Evolutionary conservation across 2,888 invertebrate genomes (phyloP), one percentile per base, ranked within the genome.

Genomic region (Thereva unica): DNA sequence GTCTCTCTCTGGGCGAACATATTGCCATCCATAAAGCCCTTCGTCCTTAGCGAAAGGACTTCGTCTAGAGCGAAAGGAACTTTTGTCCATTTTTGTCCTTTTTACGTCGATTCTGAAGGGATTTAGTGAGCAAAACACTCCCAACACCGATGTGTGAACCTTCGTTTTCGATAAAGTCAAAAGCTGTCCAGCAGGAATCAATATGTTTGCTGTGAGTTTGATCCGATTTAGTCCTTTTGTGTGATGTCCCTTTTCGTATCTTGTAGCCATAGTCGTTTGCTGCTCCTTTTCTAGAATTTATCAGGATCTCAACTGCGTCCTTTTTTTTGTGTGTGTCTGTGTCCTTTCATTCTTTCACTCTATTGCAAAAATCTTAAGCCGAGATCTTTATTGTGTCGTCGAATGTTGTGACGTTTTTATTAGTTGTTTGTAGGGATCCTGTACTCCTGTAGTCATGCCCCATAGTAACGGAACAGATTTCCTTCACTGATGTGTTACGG

Each of bases 371-470:
- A 64, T 64, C 65, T 65, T 65, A 65, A 65, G 56, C 65, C 49
- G 47, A 56, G 12, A 65, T 64, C 66, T 66, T 57, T 66, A 52
- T 66, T 66, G 57, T 57, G 57, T 57, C 23, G 23, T 23, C 38
- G 57, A 42, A 59, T 66, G 59, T 66, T 66, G 52, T 66, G 66
- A 66, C 57, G 53, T 66, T 66, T 66, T 66, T 66, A 66, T 66
- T 66, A 59, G 66, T 59, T 59, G 59, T 66, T 59, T 57, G 66
- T 59, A 44, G 53, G 42, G 45, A 64, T 53, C 53, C 53, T 42
- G 42, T 50, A 38, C 35, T 50, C 37, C 23, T 40, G 40, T 23
- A 23, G 23, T 23, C 23, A 23, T 23, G 23, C 23, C 23, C 61
- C 34, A 42, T 23, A 50, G 50, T 38, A 61, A 61, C 40, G 50